phyloP scores from a whole-genome alignment of 2,797 vertebrate species.

The Schizothorax lantsangensis region DNA sequence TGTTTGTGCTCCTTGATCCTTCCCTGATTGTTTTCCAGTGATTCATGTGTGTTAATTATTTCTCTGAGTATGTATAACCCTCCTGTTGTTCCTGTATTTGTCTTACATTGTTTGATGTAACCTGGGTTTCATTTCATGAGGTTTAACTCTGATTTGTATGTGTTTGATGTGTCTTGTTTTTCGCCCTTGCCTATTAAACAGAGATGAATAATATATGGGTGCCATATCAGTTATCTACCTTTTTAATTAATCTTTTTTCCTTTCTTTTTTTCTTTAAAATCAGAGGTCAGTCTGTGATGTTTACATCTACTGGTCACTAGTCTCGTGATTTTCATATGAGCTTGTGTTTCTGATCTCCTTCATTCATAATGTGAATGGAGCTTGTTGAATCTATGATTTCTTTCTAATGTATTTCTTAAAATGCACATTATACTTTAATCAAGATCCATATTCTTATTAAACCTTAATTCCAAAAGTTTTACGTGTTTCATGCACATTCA shows the following conservation, averaged over 20 bases:
- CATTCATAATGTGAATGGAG: background rate
- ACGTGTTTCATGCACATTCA: background rate
- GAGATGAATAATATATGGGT: background rate
- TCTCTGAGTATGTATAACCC: background rate
- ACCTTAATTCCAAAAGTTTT: background rate
- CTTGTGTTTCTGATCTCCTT: background rate
- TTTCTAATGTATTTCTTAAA: background rate
- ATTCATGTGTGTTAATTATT: conserved; percentile 15
- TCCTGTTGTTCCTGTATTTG: background rate
- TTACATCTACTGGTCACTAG: background rate
- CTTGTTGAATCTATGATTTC: background rate
- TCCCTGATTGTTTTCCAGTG: background rate
- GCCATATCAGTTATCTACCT: background rate
- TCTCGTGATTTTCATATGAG: background rate
- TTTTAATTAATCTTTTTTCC: background rate
- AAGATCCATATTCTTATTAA: background rate
- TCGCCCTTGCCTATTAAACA: background rate
- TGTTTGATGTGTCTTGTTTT: background rate
- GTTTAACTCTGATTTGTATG: conserved; percentile 2
- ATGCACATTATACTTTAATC: background rate
- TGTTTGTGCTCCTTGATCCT: background rate
- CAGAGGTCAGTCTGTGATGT: background rate
- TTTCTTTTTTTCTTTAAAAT: background rate
- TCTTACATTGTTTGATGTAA: conserved; percentile 12
- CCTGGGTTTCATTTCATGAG: background rate